Conservation (phyloP, 2,113 vertebrate genomes). For the Oreotrochilus melanogaster region DNA sequence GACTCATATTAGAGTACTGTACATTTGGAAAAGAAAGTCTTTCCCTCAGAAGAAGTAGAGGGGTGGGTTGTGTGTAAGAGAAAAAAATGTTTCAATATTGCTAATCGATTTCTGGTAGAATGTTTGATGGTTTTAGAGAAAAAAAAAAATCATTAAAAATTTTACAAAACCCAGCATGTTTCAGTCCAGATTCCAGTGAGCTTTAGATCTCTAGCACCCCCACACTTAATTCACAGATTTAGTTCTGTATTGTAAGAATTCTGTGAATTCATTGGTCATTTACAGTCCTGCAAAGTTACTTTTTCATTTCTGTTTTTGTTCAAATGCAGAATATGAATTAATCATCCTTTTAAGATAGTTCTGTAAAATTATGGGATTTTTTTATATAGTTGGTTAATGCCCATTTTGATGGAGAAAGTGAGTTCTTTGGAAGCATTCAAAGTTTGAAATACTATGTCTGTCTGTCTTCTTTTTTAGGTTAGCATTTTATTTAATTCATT, state of each 20-base stretch:
- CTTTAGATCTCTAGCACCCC: background rate
- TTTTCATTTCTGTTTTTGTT: background rate
- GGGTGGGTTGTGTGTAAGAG: rapidly evolving
- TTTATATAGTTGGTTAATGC: background rate
- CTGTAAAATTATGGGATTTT: background rate
- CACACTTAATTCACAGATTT: background rate
- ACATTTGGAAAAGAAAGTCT: background rate
- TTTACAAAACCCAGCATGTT: background rate
- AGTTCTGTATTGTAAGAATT: background rate
- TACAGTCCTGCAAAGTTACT: background rate
- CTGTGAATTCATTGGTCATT: rapidly evolving
- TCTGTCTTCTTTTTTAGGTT: too few relatives aligned
- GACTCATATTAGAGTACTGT: background rate
- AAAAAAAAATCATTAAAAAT: background rate
- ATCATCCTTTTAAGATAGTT: background rate
- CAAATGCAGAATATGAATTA: background rate
- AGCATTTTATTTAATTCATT: background rate
- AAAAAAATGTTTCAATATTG: background rate
- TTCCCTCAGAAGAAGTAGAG: background rate
- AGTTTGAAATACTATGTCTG: background rate
- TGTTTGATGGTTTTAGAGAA: background rate
- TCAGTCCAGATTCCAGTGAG: background rate
- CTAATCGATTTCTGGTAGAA: background rate
- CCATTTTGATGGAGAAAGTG: background rate
- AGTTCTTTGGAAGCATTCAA: background rate